Evolutionary conservation across 2,797 vertebrate species (phyloP).

Genomic region (Remorina albescens): DNA sequence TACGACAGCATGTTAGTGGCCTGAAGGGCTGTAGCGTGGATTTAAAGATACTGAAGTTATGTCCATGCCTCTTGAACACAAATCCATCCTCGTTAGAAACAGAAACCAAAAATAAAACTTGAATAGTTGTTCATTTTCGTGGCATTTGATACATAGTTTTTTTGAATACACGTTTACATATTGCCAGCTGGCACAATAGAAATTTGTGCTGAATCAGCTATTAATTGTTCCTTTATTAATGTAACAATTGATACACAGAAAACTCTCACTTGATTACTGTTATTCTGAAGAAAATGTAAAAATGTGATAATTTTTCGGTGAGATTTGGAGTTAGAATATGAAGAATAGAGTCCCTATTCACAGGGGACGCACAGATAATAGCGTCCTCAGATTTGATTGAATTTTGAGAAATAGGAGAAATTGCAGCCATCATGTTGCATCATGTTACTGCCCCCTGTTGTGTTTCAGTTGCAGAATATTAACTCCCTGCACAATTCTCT

Average conservation of each 20-base stretch:
- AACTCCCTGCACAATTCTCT: neutral
- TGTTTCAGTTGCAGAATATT: neutral
- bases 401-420: neutral
- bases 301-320: neutral
- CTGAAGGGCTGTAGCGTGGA: neutral
- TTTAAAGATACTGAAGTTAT: conserved; percentile 8
- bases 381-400: neutral
- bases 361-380: no score
- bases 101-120: neutral
- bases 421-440: neutral
- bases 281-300: neutral
- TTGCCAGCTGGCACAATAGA: neutral
- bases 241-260: no score
- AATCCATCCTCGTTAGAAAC: neutral
- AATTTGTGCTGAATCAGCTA: neutral
- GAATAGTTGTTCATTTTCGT: neutral
- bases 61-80: neutral
- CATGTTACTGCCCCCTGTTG: no score
- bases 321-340: neutral
- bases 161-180: neutral
- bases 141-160: neutral
- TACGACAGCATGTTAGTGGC: neutral
- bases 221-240: neutral
- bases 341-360: no score
- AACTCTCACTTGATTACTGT: neutral